Conservation (phyloP, 1,140 invertebrate species). For the Calliphora vicina region DNA sequence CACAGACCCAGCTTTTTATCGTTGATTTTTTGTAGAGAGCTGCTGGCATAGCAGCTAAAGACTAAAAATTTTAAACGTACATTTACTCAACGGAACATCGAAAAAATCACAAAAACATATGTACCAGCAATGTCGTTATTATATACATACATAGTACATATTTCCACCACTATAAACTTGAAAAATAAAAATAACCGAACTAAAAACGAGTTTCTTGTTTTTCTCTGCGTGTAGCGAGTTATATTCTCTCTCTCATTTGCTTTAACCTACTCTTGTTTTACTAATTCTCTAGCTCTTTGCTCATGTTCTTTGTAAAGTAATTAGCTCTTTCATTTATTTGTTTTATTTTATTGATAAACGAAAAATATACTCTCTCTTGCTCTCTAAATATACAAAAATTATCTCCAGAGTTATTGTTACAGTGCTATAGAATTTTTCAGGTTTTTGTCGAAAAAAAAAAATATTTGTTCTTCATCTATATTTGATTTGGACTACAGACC, state of each 20-base stretch:
- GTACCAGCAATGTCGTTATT: neutral
- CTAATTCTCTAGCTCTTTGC: neutral
- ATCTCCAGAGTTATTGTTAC: neutral
- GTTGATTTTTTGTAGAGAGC: conserved; percentile 29
- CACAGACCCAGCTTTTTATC: conserved; percentile 22
- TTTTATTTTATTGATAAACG: too few relatives aligned
- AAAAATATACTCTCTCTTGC: too few relatives aligned
- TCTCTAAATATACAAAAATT: too few relatives aligned
- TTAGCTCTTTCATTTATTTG: neutral
- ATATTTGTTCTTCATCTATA: neutral
- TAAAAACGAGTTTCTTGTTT: neutral
- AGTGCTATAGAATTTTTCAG: neutral
- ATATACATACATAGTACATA: neutral
- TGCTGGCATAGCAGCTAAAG: conserved; percentile 31
- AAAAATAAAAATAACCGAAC: neutral
- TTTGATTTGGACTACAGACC: neutral
- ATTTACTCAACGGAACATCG: conserved; percentile 27
- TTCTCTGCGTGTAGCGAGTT: neutral
- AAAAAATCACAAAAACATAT: conserved; percentile 5
- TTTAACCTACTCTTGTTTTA: neutral
- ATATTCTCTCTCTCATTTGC: neutral
- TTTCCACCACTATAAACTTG: conserved; percentile 4
- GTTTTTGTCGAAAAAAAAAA: neutral
- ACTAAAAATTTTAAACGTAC: conserved; percentile 30
- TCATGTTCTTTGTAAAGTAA: neutral